Evolutionary conservation across 2,888 invertebrate species (phyloP).

Genomic region (Lasioglossum pauxillum): DNA sequence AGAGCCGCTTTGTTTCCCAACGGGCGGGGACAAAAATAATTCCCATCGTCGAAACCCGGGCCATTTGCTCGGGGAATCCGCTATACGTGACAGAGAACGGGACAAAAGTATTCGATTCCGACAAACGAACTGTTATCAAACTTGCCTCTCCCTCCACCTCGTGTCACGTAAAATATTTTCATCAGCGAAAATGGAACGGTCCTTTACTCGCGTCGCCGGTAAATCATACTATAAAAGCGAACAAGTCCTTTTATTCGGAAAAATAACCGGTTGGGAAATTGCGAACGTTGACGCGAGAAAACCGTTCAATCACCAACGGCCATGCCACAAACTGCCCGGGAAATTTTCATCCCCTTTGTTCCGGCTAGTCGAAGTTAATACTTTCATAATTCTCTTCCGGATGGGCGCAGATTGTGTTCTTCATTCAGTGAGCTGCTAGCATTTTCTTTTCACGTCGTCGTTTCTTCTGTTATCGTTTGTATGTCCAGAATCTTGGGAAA

Average conservation of each 20-base stretch:
- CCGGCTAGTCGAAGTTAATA: not conserved
- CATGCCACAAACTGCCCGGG: not conserved
- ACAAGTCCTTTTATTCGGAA: not conserved
- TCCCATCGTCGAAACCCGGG: slow-evolving; percentile 30
- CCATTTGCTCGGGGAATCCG: slow-evolving; percentile 27
- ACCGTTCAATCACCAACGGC: not conserved
- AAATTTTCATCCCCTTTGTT: slow-evolving; percentile 7
- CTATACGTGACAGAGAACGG: not conserved
- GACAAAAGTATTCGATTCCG: not conserved
- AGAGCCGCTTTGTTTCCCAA: slow-evolving; percentile 51
- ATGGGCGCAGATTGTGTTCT: not conserved
- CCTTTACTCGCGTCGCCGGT: not conserved
- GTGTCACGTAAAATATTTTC: not conserved
- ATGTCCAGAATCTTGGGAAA: too few species aligned
- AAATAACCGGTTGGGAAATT: not conserved
- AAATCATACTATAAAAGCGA: not conserved
- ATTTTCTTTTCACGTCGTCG: not conserved
- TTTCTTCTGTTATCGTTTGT: not conserved
- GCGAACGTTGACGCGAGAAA: not conserved
- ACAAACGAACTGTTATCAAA: not conserved
- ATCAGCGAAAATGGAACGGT: slow-evolving; percentile 6
- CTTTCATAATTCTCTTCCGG: not conserved
- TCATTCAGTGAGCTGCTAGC: too few species aligned
- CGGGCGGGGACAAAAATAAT: slow-evolving; percentile 53
- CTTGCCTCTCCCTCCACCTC: not conserved